phyloP scores from a whole-genome alignment of 2,888 invertebrate species.

The Platypus cylindrus region DNA sequence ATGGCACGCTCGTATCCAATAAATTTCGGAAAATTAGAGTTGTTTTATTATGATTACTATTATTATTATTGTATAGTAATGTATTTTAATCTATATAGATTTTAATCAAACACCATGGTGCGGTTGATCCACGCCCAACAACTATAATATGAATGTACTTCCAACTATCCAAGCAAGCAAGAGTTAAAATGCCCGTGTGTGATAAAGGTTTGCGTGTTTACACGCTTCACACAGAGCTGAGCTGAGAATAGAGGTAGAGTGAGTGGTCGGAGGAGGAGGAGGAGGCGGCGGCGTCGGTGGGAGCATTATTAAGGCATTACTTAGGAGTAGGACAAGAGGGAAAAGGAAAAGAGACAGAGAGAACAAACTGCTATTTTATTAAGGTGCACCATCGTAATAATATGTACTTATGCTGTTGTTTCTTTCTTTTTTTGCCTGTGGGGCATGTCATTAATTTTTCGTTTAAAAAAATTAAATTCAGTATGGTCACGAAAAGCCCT shows the following conservation, averaged over 20 bases:
- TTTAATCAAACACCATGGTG: conserved; percentile 5
- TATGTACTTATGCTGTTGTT: too few relatives aligned
- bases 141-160: too few relatives aligned
- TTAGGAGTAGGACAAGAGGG: too few relatives aligned
- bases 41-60: too few relatives aligned
- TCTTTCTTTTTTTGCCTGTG: conserved; percentile 6
- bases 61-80: too few relatives aligned
- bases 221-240: conserved; percentile 4
- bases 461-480: too few relatives aligned
- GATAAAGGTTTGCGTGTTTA: conserved; percentile 8
- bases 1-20: too few relatives aligned
- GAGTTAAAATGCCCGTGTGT: conserved; percentile 7
- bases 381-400: conserved; percentile 4
- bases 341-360: too few relatives aligned
- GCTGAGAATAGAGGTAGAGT: conserved; percentile 7
- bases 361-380: conserved; percentile 10
- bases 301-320: conserved; percentile 9
- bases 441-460: conserved; percentile 7
- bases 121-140: conserved; percentile 5
- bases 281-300: conserved; percentile 1
- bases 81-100: too few relatives aligned
- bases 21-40: too few relatives aligned
- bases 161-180: too few relatives aligned
- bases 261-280: not conserved
- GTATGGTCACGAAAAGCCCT: too few relatives aligned